Evolutionary conservation across 2,888 invertebrate genomes (phyloP), one percentile per base, ranked within the genome.

Genomic region (Rhyacophila evoluta): DNA sequence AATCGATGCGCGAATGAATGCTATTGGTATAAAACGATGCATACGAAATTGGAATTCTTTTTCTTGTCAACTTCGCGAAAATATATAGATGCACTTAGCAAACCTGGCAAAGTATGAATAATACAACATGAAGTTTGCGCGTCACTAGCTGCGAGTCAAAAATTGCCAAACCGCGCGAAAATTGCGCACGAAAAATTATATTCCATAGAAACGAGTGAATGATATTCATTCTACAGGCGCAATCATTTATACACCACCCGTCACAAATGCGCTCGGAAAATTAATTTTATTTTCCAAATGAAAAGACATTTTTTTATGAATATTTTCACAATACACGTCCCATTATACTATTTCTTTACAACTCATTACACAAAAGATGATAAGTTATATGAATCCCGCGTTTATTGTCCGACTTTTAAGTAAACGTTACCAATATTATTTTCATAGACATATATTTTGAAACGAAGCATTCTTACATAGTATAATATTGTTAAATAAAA

Each of bases 121-220:
- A 76, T 72, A 67, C 55, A 76, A 72, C 41, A 29, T 41, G 72
- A 72, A 28, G 70, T 39, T 41, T 29, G 68, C 76, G 76, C 76
- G 36, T 76, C 76, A 72, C 72, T 72, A 55, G 71, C 8, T 37
- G 5, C 55, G 41, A 76, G 72, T 76, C 72, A 76, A 76, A 75
- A 75, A 39, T 75, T 67, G 36, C 19, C 36, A 68, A 68, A 19
- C 74, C 67, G 68, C 37, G 74, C 33, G 67, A 68, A 67, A 68
- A 75, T 67, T 75, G 37, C 37, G 41, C 69, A 38, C 36, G 12
- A 37, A 75, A 68, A 75, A 68, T 37, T 55, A 39, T 33, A 55
- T 2, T 25, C 1, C 55, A 55, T 19, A 55, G 19, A 55, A 25
- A 19, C 8, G 55, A 25, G 19, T 2, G 19, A 8, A 55, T 55